Base-by-base conservation (phyloP, 2,888 invertebrate genomes). In the Drosophila planitibia region DNA sequence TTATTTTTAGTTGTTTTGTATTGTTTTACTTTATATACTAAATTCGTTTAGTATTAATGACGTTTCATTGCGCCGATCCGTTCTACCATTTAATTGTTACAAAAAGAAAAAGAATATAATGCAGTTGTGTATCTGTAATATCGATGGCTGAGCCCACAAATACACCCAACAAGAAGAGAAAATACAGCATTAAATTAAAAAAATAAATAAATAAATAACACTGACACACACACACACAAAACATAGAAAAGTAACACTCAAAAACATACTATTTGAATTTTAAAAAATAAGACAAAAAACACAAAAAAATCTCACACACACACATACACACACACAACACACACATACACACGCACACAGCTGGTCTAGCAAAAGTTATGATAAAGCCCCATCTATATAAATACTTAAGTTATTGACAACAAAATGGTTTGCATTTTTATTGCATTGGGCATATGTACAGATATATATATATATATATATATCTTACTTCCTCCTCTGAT, bases 331-430 rank as follows among this genome's bases (percentile, higher is more conserved):
- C 35, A 25, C 5, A n/a, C 33, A 16, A 14, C 19, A 30, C 28
- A 49, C 25, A 58, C 33, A 37, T n/a, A 62, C 37, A 32, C n/a
- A 32, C 44, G 32, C 44, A 58, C 57, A 32, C 19, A 25, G 16
- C 53, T 30, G 10, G 53, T 10, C n/a, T 53, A 30, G 39, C 16
- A 52, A 41, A 30, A 64, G 22, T 47, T 30, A 64, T 52, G 35
- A 44, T 59, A 25, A 49, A 32, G 14, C 12, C 47, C 60, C 62
- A 39, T 35, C 14, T 47, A 41, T 30, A 25, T 28, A 28, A 54
- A 67, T 28, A 47, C 16, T 39, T 55, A 68, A 68, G 68, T 68
- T 68, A 68, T 67, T 68, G 54, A 68, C 32, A 25, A 32, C 35
- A n/a, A 32, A 67, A 25, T 2, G 2, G 3, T 1, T 60, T 35